A percentile compares a stretch with the other conserved stretches of the same genome.
Conservation (phyloP, 2,113 vertebrate species). For the Sebastes schlegelii region DNA sequence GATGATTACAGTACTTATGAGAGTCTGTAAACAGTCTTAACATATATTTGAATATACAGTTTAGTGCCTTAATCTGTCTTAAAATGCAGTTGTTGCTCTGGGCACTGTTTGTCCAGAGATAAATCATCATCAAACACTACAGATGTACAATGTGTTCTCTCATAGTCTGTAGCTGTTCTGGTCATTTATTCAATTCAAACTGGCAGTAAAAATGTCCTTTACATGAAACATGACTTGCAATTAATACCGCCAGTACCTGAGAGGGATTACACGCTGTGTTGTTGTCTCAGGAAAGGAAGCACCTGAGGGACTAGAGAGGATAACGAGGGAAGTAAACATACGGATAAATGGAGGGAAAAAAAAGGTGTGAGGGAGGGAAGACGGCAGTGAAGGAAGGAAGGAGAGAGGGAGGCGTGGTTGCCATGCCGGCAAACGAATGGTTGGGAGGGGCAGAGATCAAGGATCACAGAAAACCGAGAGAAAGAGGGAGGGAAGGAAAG, state of each 20-base stretch:
- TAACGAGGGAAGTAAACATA: slow-evolving; percentile 39
- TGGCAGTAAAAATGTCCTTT: background rate
- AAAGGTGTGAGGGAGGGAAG: slow-evolving; percentile 34
- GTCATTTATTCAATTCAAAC: background rate
- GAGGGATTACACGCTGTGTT: background rate
- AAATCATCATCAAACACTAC: background rate
- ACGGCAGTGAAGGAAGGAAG: slow-evolving; percentile 61
- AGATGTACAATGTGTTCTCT: background rate
- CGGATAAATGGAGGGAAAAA: background rate
- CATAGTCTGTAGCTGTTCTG: background rate
- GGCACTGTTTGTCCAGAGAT: too few species aligned
- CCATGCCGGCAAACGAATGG: slow-evolving; percentile 73
- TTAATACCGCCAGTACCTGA: background rate
- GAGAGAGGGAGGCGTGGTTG: slow-evolving; percentile 84
- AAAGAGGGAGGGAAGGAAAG: slow-evolving; percentile 53
- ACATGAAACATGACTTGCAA: background rate
- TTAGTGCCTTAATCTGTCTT: background rate
- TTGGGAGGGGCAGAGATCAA: slow-evolving; percentile 73
- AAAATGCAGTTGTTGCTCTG: background rate
- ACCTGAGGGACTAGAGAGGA: slow-evolving; percentile 10
- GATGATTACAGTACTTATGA: background rate
- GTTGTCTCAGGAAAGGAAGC: slow-evolving; percentile 5
- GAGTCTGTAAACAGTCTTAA: background rate
- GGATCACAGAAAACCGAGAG: slow-evolving; percentile 55
- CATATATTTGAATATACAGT: background rate